Base-by-base conservation (phyloP, 2,113 vertebrate genomes). In the Coptodon rendalli region DNA sequence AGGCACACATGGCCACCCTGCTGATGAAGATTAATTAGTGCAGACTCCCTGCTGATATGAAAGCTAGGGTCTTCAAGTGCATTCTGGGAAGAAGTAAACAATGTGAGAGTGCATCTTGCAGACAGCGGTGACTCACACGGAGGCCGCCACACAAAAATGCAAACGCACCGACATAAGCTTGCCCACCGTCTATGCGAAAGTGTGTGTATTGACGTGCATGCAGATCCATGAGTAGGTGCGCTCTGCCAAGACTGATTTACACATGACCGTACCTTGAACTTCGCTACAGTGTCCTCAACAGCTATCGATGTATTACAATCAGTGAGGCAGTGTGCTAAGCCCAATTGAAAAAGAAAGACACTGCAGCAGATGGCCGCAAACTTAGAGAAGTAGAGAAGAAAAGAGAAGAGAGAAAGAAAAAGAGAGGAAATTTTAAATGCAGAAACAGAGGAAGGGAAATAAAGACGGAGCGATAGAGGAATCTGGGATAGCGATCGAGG, bases 201-300 rank as follows among this genome's bases (percentile, higher is more conserved):
- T 12, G 71, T 52, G 50, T 54, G 29, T 87, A 87, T 88, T 48
- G 82, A 89, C 40, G 36, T 76, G 63, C 78, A 83, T 54, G 31
- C 45, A 84, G 66, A 81, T 81, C 71, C 84, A 83, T 38, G 29
- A 29, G 14, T 54, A 17, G 29, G 34, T 34, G 34, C n/a, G 6
- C 71, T 89, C 63, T 83, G 48, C 83, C 16, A 54, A 84, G 34
- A 90, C 29, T 50, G 81, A 92, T 90, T 87, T 83, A 61, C 86
- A 90, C 80, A 14, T 93, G 95, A 79, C 93, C 90, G 78, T 88
- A 87, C 89, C 86, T 89, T 94, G 93, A 95, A 95, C 95, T 93
- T 84, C 2, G 14, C 79, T 80, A 81, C 92, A 81, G 27, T 87
- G 89, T 84, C 89, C 84, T 84, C 48, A 14, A 19, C 45, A 78